These are phyloP conservation scores for Hedychridium roseum DNA, from an alignment of 2,888 invertebrate species.

Conservation along the genomic window DNA sequence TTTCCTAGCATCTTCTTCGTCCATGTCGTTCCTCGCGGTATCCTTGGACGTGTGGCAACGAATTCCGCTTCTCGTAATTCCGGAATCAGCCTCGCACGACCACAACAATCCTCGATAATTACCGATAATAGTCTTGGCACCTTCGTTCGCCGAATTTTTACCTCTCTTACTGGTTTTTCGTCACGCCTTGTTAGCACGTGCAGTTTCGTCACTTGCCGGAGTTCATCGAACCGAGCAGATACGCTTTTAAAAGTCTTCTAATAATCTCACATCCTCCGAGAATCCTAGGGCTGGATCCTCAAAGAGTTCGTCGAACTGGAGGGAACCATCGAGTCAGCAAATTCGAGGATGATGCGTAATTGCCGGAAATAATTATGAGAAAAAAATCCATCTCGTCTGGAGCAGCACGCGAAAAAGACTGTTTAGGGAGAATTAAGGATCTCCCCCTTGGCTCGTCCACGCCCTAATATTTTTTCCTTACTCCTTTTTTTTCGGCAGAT, in stretches of 20 bases:
- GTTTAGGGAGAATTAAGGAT: too few species aligned
- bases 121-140: constrained; percentile 12
- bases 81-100: constrained; percentile 14
- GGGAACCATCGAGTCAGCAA: too few species aligned
- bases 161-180: background rate
- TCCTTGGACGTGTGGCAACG: background rate
- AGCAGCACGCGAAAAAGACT: too few species aligned
- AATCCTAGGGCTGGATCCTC: too few species aligned
- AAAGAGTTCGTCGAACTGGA: too few species aligned
- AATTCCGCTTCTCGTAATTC: constrained; percentile 28
- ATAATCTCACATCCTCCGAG: too few species aligned
- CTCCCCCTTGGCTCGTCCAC: too few species aligned
- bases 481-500: too few species aligned
- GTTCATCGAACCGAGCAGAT: constrained; percentile 13
- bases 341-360: too few species aligned
- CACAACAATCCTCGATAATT: constrained; percentile 30
- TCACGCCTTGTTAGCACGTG: constrained; percentile 11
- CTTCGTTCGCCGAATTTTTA: background rate
- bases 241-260: too few species aligned
- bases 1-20: background rate
- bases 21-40: background rate
- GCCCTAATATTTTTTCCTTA: background rate
- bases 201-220: constrained; percentile 6
- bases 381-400: too few species aligned
- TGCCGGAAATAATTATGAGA: too few species aligned